Evolutionary conservation across 1,140 invertebrate genomes (phyloP), one percentile per base, ranked within the genome.

Genomic region (Drosophila pachea): DNA sequence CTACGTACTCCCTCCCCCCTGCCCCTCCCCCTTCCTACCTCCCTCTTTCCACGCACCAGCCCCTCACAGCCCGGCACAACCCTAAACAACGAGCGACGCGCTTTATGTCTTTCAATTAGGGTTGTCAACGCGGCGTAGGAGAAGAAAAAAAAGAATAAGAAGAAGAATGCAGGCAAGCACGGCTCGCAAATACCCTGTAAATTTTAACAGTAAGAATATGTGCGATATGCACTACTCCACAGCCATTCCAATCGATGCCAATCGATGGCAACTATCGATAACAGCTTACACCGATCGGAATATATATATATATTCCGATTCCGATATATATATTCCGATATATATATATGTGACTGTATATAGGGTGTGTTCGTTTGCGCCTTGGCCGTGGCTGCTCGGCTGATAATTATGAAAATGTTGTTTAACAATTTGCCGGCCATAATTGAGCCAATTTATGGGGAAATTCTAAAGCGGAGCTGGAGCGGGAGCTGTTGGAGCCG

Each of bases 21-120:
- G n/a, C 60, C 40, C 42, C 35, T n/a, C n/a, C n/a, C n/a, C n/a
- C n/a, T n/a, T n/a, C n/a, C n/a, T n/a, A n/a, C n/a, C n/a, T n/a
- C n/a, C n/a, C n/a, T n/a, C n/a, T n/a, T n/a, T n/a, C n/a, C n/a
- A n/a, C n/a, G n/a, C n/a, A n/a, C n/a, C n/a, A n/a, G n/a, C n/a
- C n/a, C n/a, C n/a, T n/a, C n/a, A n/a, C n/a, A n/a, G n/a, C n/a
- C n/a, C n/a, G n/a, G n/a, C n/a, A n/a, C n/a, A 40, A 31, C 58
- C 12, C 32, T 35, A 43, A 59, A 55, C 70, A 78, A 70, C 63
- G 60, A 74, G 76, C 71, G 71, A 78, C n/a, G 71, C 76, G 71
- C 62, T 78, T 78, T 78, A 78, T 74, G 67, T 74, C 76, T 73
- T 64, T 47, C 74, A 79, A 78, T 78, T 68, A 75, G 76, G 59